Base-by-base conservation (phyloP, 2,797 vertebrate species). In the Liasis olivaceus region DNA sequence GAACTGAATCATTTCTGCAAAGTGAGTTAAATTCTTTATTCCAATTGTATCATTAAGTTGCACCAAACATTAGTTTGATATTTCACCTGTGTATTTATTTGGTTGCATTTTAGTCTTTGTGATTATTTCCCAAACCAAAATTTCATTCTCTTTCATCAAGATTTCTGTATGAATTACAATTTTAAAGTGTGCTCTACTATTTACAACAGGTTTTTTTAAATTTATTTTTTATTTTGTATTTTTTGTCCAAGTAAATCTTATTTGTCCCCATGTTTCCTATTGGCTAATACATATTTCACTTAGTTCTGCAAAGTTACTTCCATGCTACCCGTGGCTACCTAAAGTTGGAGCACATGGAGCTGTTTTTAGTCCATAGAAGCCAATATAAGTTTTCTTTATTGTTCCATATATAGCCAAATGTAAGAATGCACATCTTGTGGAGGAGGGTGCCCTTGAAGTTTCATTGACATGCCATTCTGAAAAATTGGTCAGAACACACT, bases 51-150 rank as follows among this genome's bases (percentile, higher is more conserved):
- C 31, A 91, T 84, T 95, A 85, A 28, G 26, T 72, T 26, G 47
- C 31, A 58, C 59, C 15, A 26, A 51, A n/a, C 4, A 24, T n/a
- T 85, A 14, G 24, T 87, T 62, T 90, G 92, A 92, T 5, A 4
- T 56, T 42, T 63, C 60, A 24, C 7, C 31, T 93, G 92, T 94
- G 62, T 17, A 24, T 85, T 93, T 92, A 96, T 77, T 26, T 85
- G 87, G 95, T 93, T 36, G 5, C 26, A 11, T 89, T 58, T 84
- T 51, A 20, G 0, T 28, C 12, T 63, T 20, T 59, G 69, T 59
- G 22, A 17, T 88, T 91, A 72, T 54, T 56, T 51, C 36, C 11
- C 15, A 54, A 92, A 92, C 28, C 15, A 58, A 22, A 9, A n/a
- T 89, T 59, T 77, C 1, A 11, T 9, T 31, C 31, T 86, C 12